Percentiles rank a stretch among this genome's conserved stretches.
phyloP scores from a whole-genome alignment of 92 coral and sea anemone genomes.

The Micromussa lordhowensis region DNA sequence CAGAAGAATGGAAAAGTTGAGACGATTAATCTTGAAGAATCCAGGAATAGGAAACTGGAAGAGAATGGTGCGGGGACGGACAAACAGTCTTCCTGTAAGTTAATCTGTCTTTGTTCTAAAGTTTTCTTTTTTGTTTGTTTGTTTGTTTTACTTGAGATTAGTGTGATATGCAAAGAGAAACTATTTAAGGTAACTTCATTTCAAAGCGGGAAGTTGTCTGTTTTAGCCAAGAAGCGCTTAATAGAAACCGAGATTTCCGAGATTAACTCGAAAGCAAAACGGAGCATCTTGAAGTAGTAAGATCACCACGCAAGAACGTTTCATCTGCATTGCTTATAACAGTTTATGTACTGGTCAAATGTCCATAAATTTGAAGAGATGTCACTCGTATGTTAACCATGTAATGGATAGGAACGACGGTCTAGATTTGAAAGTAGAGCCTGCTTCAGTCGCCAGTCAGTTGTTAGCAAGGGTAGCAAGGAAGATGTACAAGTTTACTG shows the following conservation, averaged over 20 bases:
- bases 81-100: constrained; percentile 43
- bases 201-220: not conserved
- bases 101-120: not conserved
- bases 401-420: not conserved
- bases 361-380: too few species aligned
- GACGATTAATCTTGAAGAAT: constrained; percentile 26
- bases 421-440: not conserved
- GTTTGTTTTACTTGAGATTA: not conserved
- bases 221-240: not conserved
- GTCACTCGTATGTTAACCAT: too few species aligned
- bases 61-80: constrained; percentile 4
- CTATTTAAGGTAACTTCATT: not conserved
- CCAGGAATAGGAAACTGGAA: constrained; percentile 17
- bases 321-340: too few species aligned
- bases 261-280: too few species aligned
- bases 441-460: not conserved
- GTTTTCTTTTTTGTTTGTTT: not conserved
- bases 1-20: constrained; percentile 39
- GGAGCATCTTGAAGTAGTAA: too few species aligned
- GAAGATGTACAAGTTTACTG: too few species aligned
- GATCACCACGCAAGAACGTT: too few species aligned
- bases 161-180: not conserved
- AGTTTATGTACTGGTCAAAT: too few species aligned
- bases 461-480: not conserved
- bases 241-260: too few species aligned